Evolutionary conservation across 1,140 invertebrate species (phyloP).

Genomic region (Drosophila baimaii): DNA sequence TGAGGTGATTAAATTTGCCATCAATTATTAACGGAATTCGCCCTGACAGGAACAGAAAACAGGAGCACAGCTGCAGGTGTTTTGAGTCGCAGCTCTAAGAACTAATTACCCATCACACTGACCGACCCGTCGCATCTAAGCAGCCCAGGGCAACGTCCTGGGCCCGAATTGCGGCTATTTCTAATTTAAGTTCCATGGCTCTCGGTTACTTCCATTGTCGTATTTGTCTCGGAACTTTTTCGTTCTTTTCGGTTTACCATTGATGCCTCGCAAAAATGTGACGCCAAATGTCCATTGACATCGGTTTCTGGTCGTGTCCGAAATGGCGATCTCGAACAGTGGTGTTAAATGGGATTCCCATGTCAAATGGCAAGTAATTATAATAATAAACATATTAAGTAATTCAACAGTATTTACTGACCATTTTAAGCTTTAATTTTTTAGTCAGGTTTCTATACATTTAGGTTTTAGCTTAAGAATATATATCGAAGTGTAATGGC

Average conservation of each 20-base stretch:
- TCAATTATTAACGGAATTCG: conserved; percentile 49
- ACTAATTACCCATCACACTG: conserved; percentile 53
- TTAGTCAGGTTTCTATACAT: too few species aligned
- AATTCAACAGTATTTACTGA: too few species aligned
- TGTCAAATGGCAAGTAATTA: background rate
- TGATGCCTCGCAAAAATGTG: conserved; percentile 40
- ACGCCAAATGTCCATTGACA: conserved; percentile 57
- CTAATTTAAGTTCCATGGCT: conserved; percentile 62
- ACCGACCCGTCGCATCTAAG: conserved; percentile 2
- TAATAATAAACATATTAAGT: background rate
- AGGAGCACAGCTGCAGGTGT: conserved; percentile 40
- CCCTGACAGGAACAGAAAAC: background rate
- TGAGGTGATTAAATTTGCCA: conserved; percentile 58
- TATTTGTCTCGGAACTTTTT: conserved; percentile 22
- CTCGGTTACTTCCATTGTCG: conserved; percentile 13
- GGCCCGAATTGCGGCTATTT: conserved; percentile 50
- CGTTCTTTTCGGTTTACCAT: conserved; percentile 24
- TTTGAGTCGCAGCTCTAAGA: conserved; percentile 31
- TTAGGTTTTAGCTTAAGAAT: too few species aligned
- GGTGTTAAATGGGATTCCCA: background rate
- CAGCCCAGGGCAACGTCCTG: conserved; percentile 42
- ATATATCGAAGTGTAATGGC: too few species aligned
- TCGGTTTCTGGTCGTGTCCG: conserved; percentile 28
- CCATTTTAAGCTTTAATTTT: too few species aligned
- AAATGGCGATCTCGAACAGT: conserved; percentile 4